A percentile compares a stretch with the other conserved stretches of the same genome.
Evolutionary conservation across 2,888 invertebrate species (phyloP).

Genomic region (Mycalesis mineus): DNA sequence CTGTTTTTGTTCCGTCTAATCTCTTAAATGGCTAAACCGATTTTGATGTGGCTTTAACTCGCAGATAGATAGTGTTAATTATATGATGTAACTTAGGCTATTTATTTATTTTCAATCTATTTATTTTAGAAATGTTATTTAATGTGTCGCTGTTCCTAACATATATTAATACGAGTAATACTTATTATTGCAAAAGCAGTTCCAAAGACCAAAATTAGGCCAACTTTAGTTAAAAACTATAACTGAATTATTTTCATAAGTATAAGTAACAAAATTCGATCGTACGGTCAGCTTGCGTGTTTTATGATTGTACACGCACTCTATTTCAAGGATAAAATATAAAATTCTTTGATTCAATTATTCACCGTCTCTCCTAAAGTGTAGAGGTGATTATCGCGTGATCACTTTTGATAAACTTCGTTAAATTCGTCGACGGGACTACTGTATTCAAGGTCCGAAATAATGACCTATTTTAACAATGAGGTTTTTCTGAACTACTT

Average conservation of each 20-base stretch:
- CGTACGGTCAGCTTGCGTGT: conserved; percentile 36
- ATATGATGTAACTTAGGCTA: too few species aligned
- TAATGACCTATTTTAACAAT: conserved; percentile 34
- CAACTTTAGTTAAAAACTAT: conserved; percentile 20
- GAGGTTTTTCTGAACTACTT: background rate
- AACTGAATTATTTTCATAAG: conserved; percentile 29
- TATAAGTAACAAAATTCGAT: conserved; percentile 23
- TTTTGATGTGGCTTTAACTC: too few species aligned
- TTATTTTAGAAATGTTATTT: too few species aligned
- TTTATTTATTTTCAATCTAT: too few species aligned
- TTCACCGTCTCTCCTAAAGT: background rate
- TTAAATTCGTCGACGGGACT: conserved; percentile 34
- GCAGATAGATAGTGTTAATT: too few species aligned
- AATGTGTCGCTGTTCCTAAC: background rate
- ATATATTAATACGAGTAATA: background rate
- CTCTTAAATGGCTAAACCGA: too few species aligned
- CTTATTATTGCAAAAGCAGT: background rate
- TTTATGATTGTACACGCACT: conserved; percentile 33
- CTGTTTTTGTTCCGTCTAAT: too few species aligned
- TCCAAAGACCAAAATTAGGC: conserved; percentile 1
- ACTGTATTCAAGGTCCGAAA: conserved; percentile 37
- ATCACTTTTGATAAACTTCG: conserved; percentile 1
- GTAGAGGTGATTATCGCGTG: conserved; percentile 14
- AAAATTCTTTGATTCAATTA: conserved; percentile 1
- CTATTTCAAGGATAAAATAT: conserved; percentile 17